phyloP scores from a whole-genome alignment of 1,140 invertebrate species.

The Macrobrachium rosenbergii region DNA sequence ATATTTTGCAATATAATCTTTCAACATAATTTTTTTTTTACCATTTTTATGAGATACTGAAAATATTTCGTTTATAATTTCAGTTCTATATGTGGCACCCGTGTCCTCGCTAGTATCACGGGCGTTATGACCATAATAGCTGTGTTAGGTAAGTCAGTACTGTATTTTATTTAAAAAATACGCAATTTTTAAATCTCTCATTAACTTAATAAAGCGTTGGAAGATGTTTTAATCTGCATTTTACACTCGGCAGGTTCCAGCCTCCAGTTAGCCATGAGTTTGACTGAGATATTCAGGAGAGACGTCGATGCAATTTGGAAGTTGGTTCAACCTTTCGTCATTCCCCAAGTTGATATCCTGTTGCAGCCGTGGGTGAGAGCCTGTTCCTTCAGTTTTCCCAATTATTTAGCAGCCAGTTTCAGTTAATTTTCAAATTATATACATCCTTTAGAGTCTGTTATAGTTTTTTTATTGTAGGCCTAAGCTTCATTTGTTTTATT shows the following conservation, averaged over 20 bases:
- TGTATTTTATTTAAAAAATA: background rate
- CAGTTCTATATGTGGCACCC: slow-evolving; percentile 33
- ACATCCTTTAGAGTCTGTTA: background rate
- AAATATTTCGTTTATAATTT: background rate
- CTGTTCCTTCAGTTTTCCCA: too few relatives aligned
- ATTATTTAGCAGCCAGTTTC: too few relatives aligned
- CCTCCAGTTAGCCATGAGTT: slow-evolving; percentile 26
- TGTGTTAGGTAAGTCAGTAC: slow-evolving; percentile 19
- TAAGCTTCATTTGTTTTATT: too few relatives aligned
- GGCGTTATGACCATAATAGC: slow-evolving; percentile 6
- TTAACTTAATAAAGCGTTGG: too few relatives aligned
- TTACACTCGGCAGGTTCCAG: slow-evolving; percentile 23
- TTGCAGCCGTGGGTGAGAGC: slow-evolving; percentile 45
- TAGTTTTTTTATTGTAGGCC: too few relatives aligned
- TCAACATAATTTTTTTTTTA: background rate
- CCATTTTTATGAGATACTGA: background rate
- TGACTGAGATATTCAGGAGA: slow-evolving; percentile 27
- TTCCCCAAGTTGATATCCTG: slow-evolving; percentile 31
- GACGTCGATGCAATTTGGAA: slow-evolving; percentile 38
- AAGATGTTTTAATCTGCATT: background rate
- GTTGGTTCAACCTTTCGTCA: slow-evolving; percentile 37
- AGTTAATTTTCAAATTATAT: too few relatives aligned
- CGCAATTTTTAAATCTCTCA: background rate
- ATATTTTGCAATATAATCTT: background rate
- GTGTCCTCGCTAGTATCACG: slow-evolving; percentile 16